Evolutionary conservation across 1,140 invertebrate species (phyloP).

Genomic region (Bombus consobrinus): DNA sequence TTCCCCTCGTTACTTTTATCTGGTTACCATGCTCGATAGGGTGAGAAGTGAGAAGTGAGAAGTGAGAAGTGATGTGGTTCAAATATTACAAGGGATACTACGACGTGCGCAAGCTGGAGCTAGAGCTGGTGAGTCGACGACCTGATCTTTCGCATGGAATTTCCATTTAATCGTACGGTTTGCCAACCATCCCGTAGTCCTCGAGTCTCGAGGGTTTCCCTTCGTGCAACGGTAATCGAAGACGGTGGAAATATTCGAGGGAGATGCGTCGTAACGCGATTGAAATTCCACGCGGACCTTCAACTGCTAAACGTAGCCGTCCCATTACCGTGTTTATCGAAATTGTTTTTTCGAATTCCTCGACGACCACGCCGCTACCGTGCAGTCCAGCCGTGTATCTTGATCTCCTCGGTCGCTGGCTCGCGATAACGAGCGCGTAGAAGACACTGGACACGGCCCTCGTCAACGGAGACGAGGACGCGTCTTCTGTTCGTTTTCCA

Average conservation of each 20-base stretch:
- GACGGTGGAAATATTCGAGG: no score
- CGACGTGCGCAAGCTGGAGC: conserved; percentile 73
- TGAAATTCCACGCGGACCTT: conserved; percentile 42
- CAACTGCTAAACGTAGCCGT: conserved; percentile 13
- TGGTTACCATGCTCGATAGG: conserved; percentile 21
- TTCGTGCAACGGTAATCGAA: background rate
- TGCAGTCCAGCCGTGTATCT: conserved; percentile 3
- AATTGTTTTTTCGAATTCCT: conserved; percentile 48
- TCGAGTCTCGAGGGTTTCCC: background rate
- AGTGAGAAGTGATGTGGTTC: conserved; percentile 72
- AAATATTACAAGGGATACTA: conserved; percentile 78
- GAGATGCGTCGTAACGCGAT: conserved; percentile 17
- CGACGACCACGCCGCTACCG: background rate
- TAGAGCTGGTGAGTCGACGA: conserved; percentile 71
- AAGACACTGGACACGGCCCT: conserved; percentile 7
- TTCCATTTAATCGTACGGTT: background rate
- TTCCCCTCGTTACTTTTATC: background rate
- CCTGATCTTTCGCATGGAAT: background rate
- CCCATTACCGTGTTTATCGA: conserved; percentile 41
- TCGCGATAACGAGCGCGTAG: conserved; percentile 42
- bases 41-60: conserved; percentile 38
- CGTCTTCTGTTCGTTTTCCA: conserved; percentile 13
- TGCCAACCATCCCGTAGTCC: background rate
- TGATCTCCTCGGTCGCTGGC: conserved; percentile 4
- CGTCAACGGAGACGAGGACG: background rate